Evolutionary conservation across 2,797 vertebrate species (phyloP), one percentile per base, ranked within the genome.

Genomic region (Bucorvus abyssinicus): DNA sequence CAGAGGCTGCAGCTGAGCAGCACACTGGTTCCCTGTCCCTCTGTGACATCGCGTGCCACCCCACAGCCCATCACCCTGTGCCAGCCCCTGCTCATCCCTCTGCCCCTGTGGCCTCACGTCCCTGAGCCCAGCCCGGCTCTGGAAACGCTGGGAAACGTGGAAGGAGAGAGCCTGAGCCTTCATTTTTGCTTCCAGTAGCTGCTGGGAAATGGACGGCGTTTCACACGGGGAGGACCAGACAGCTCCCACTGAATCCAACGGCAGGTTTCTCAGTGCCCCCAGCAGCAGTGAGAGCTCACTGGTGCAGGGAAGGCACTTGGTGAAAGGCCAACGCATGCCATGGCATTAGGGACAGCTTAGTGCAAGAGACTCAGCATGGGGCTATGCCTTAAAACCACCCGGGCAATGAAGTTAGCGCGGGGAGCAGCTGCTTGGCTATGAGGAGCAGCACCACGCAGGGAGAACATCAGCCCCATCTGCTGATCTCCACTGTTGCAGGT

Each of bases 401-500:
- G 8, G 69, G 50, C 40, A 70, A 29, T 23, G n/a, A 52, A 40
- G 56, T 10, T 5, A 12, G 7, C 4, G 36, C 24, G 14, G 56
- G 56, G 21, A 49, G 76, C 10, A 21, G 14, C 61, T 42, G 68
- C 40, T 45, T 40, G 36, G 21, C 50, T n/a, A 1, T 12, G 4
- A 30, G 69, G 53, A 34, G 32, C n/a, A 60, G 67, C 14, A 6
- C 6, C 12, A 1, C 1, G 56, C 61, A 21, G 61, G 68, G 68
- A 40, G 11, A 8, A 6, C 16, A 10, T 16, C 18, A 22, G 45
- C 23, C 44, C 1, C 6, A 12, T 3, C n/a, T 4, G n/a, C n/a
- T 21, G 3, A 23, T 9, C 36, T 38, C 57, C 0, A 2, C 11
- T 1, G 2, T 42, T 38, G 57, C 44, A 2, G 57, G 44, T 5